These are phyloP conservation scores for Notocelia uddmanniana DNA, from an alignment of 2,888 invertebrate genomes.

Conservation along the genomic window DNA sequence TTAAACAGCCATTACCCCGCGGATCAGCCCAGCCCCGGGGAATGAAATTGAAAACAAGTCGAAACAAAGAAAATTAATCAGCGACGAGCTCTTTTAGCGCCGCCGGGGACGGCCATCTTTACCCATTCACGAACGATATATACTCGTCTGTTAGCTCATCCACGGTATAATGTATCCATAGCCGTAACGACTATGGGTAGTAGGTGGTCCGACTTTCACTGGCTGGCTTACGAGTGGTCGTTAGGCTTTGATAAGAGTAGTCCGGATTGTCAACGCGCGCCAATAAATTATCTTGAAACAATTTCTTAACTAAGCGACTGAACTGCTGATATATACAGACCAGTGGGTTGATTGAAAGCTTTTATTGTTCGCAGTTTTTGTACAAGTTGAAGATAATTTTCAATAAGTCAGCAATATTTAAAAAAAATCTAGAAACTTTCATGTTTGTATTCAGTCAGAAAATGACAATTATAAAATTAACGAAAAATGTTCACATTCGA, in stretches of 20 bases:
- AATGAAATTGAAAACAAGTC: conserved; percentile 26
- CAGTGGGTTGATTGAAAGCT: neutral
- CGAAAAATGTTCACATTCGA: neutral
- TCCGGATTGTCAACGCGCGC: neutral
- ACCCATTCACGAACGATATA: neutral
- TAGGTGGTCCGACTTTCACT: neutral
- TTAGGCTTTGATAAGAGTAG: neutral
- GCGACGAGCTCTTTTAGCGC: neutral
- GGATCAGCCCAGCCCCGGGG: neutral
- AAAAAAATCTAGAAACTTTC: no score
- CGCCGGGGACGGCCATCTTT: neutral
- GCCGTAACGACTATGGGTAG: neutral
- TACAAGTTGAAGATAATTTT: neutral
- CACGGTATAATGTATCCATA: neutral
- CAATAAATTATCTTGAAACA: conserved; percentile 3
- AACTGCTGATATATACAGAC: neutral
- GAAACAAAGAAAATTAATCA: conserved; percentile 35
- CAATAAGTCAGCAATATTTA: neutral
- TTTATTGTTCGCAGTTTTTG: neutral
- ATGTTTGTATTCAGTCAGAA: neutral
- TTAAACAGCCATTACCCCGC: neutral
- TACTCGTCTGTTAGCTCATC: neutral
- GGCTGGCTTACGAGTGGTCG: neutral
- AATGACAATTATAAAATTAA: neutral
- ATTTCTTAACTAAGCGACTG: neutral